These are phyloP conservation scores for Ips nitidus DNA, from an alignment of 1,140 invertebrate genomes.

Conservation along the genomic window DNA sequence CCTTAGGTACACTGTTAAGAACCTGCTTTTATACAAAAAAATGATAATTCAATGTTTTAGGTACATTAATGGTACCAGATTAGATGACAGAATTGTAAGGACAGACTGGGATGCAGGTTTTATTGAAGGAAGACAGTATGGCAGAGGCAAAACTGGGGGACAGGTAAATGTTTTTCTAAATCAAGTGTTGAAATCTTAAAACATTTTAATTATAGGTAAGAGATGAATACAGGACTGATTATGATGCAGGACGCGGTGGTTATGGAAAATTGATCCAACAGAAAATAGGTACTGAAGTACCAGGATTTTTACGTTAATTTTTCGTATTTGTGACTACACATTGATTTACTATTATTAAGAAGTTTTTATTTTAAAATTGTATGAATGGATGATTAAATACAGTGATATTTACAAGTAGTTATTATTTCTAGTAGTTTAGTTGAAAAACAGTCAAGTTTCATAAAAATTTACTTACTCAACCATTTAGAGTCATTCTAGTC, in stretches of 20 bases:
- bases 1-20: slow-evolving; percentile 67
- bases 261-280: slow-evolving; percentile 94
- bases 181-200: slow-evolving; percentile 37
- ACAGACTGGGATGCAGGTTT: slow-evolving; percentile 99
- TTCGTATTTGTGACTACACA: background rate
- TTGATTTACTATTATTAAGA: background rate
- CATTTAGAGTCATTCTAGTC: too few relatives aligned
- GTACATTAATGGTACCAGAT: slow-evolving; percentile 93
- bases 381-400: background rate
- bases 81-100: slow-evolving; percentile 96
- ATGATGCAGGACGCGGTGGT: slow-evolving; percentile 93
- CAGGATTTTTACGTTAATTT: slow-evolving; percentile 39
- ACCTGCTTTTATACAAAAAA: background rate
- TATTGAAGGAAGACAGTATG: slow-evolving; percentile 97
- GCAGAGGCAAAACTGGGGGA: slow-evolving; percentile 96
- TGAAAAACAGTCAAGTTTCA: too few relatives aligned
- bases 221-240: slow-evolving; percentile 98
- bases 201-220: slow-evolving; percentile 69
- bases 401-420: background rate
- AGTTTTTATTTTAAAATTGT: background rate
- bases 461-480: too few relatives aligned
- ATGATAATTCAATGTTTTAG: slow-evolving; percentile 45
- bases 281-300: slow-evolving; percentile 61
- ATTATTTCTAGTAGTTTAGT: too few relatives aligned
- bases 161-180: slow-evolving; percentile 67